Evolutionary conservation across 2,797 vertebrate genomes (phyloP), one percentile per base, ranked within the genome.

Genomic region (Orientallactaga sibirica): DNA sequence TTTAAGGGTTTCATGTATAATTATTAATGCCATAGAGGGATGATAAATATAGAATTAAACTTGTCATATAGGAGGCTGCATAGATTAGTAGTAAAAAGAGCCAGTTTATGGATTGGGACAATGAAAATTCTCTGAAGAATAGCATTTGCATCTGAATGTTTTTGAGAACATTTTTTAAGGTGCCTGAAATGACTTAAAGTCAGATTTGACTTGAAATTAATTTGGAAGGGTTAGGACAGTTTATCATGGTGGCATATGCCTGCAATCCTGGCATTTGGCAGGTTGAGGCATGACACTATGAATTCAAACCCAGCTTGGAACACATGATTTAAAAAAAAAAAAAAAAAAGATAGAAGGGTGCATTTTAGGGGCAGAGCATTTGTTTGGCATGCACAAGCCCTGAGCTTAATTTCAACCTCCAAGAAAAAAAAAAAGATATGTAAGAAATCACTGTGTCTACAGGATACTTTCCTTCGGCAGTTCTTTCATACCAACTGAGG

Each of bases 121-220:
- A 2, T 64, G 19, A 25, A 55, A 55, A 2, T 68, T 94, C 82
- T 84, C 86, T 5, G 48, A 68, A 76, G 71, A 18, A 19, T 11
- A 5, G 33, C 71, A 55, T 70, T 88, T 80, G 0, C 5, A 55
- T 68, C 52, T 27, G 66, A 64, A 85, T 82, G 24, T 27, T 86
- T 94, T 91, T 70, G 27, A 88, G 15, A 93, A 81, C 25, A 66
- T 41, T 15, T 83, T 86, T 74, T 55, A 83, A 67, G 64, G 11
- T 67, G 43, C 8, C 8, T 73, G 55, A 22, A 27, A 9, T 91
- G 37, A 37, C 18, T 88, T 85, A 81, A 83, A 16, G 8, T 11
- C 88, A 48, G 67, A 71, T 76, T 81, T 41, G 67, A 29, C 86
- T 62, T 67, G 33, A 24, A 68, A 9, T 86, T 64, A 84, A 2